These are phyloP conservation scores for Onychomys arenicola DNA, from an alignment of 2,797 vertebrate species.

Conservation along the genomic window DNA sequence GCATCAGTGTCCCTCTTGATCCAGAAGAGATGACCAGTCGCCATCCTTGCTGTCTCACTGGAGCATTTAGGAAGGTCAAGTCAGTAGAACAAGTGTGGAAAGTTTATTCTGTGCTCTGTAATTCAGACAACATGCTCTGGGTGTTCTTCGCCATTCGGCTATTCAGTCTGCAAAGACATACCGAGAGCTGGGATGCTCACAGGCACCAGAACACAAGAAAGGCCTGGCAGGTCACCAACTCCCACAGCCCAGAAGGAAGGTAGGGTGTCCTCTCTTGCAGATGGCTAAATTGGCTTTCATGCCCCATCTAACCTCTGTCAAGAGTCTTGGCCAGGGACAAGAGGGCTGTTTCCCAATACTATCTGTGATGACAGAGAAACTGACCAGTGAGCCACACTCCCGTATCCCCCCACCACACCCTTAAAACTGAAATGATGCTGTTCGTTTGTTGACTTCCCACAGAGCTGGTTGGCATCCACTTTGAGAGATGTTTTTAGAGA, in stretches of 20 bases:
- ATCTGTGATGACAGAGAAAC: not conserved
- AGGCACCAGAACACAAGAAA: not conserved
- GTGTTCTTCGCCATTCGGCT: not conserved
- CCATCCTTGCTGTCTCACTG: not conserved
- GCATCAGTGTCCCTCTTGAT: not conserved
- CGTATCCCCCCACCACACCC: not conserved
- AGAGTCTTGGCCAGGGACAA: not conserved
- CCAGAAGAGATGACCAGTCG: not conserved
- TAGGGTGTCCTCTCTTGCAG: no score
- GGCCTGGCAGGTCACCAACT: not conserved
- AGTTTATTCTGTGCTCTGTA: not conserved
- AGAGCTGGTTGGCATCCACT: not conserved
- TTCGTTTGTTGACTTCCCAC: not conserved
- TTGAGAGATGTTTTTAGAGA: not conserved
- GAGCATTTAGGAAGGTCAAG: not conserved
- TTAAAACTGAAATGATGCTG: not conserved
- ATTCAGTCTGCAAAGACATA: not conserved
- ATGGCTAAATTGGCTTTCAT: not conserved
- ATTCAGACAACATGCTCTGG: not conserved
- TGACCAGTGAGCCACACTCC: rapidly evolving
- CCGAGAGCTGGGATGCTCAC: not conserved
- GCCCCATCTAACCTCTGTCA: not conserved
- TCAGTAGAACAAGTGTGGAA: not conserved
- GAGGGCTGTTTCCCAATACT: rapidly evolving
- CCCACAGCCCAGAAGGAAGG: not conserved